Conservation (phyloP, 2,888 invertebrate species). For the Pediacus dermestoides region DNA sequence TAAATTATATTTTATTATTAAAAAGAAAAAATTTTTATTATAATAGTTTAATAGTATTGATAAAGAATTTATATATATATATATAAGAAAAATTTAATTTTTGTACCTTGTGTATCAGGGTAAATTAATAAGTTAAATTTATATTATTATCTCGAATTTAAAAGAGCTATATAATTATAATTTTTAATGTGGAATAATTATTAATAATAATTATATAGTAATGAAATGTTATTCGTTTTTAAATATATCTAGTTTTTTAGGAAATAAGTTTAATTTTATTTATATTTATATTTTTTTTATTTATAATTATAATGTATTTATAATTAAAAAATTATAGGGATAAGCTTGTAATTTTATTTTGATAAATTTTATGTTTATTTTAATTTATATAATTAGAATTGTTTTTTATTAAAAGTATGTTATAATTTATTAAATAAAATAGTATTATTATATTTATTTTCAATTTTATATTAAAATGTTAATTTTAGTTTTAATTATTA, state of each 20-base stretch:
- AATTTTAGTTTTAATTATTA: conserved; percentile 47
- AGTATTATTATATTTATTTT: conserved; percentile 48
- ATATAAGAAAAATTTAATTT: conserved; percentile 57
- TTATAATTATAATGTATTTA: conserved; percentile 11
- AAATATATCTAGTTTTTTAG: conserved; percentile 66
- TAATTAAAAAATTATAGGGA: conserved; percentile 17
- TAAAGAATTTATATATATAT: conserved; percentile 49
- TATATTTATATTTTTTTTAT: conserved; percentile 6
- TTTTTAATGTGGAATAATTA: conserved; percentile 59
- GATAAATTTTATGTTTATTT: conserved; percentile 32
- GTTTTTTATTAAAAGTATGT: conserved; percentile 52
- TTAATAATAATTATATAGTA: conserved; percentile 57
- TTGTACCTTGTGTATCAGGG: conserved; percentile 73
- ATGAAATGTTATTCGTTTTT: conserved; percentile 65
- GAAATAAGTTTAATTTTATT: conserved; percentile 49
- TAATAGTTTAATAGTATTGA: conserved; percentile 59
- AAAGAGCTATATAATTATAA: conserved; percentile 59
- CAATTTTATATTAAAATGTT: conserved; percentile 48
- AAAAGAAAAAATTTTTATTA: conserved; percentile 54
- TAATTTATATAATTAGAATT: conserved; percentile 58
- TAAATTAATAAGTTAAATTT: conserved; percentile 54
- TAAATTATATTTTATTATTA: conserved; percentile 53
- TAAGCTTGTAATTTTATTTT: conserved; percentile 20
- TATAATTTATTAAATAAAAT: conserved; percentile 52
- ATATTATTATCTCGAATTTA: conserved; percentile 57